Percentiles rank a stretch among this genome's conserved stretches.
Conservation (phyloP, 2,888 invertebrate genomes). For the Arrhopalites spinosus region DNA sequence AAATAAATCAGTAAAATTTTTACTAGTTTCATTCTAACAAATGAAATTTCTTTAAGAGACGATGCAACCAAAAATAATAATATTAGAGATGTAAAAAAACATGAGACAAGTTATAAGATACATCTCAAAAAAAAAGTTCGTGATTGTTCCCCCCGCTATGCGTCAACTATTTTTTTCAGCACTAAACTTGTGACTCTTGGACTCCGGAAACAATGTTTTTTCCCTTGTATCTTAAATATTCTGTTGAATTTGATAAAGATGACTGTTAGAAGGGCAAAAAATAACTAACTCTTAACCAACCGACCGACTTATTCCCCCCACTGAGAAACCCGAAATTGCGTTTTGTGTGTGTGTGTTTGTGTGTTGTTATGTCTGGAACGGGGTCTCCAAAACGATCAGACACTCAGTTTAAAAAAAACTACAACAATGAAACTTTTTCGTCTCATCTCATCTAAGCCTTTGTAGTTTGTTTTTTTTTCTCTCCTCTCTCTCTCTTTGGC, state of each 20-base stretch:
- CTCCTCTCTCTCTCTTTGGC: too few species aligned
- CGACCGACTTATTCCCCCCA: conserved; percentile 9
- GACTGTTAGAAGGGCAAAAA: conserved; percentile 27
- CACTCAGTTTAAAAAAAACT: too few species aligned
- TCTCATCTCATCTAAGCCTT: too few species aligned
- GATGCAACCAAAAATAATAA: too few species aligned
- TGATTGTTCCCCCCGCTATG: conserved; percentile 37
- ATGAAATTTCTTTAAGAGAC: too few species aligned
- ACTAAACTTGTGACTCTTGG: conserved; percentile 12
- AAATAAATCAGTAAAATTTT: too few species aligned
- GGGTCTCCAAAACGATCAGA: background rate
- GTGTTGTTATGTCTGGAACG: conserved; percentile 16
- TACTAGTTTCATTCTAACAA: too few species aligned
- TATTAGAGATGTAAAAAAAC: too few species aligned
- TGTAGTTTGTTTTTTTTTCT: too few species aligned
- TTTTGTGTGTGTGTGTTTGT: conserved; percentile 4
- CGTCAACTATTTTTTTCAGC: conserved; percentile 27
- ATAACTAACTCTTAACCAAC: background rate
- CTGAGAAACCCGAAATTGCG: conserved; percentile 29
- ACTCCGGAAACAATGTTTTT: conserved; percentile 39
- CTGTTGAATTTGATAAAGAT: conserved; percentile 39
- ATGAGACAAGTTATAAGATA: too few species aligned
- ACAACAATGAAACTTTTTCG: too few species aligned
- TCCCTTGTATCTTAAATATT: conserved; percentile 9
- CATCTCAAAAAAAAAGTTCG: conserved; percentile 23